These are phyloP conservation scores for Actenoides lindsayi DNA, from an alignment of 2,113 vertebrate genomes.

Conservation along the genomic window DNA sequence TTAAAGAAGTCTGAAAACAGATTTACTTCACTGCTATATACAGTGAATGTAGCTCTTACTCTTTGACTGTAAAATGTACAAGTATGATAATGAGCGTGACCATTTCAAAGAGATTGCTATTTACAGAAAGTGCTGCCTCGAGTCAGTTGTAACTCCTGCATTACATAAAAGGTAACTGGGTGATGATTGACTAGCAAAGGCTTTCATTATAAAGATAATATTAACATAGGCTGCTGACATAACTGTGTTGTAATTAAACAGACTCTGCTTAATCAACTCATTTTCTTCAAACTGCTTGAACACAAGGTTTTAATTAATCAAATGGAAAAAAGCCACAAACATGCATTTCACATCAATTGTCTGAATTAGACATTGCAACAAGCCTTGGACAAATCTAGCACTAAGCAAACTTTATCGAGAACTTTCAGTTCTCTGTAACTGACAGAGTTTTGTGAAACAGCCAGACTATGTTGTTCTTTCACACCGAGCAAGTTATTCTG, in stretches of 20 bases:
- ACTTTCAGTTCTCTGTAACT: neutral
- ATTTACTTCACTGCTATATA: neutral
- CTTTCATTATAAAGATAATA: neutral
- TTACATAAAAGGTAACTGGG: neutral
- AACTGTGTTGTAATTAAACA: neutral
- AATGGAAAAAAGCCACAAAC: neutral
- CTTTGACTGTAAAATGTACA: neutral
- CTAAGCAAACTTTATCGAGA: neutral
- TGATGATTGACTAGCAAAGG: neutral
- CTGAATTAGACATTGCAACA: neutral
- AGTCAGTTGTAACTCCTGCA: neutral
- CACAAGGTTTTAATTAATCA: neutral
- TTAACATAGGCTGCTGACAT: neutral
- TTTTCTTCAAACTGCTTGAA: neutral
- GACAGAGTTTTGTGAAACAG: neutral
- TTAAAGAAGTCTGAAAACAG: neutral
- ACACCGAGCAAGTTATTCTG: accelerated
- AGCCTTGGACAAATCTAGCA: neutral
- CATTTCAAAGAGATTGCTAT: neutral
- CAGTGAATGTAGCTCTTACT: neutral
- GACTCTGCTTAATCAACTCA: neutral
- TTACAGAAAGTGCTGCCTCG: neutral
- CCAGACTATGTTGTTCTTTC: neutral
- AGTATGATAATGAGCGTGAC: neutral
- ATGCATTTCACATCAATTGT: neutral